These are phyloP conservation scores for Nasua narica DNA, from an alignment of 2,797 vertebrate genomes.

Conservation along the genomic window DNA sequence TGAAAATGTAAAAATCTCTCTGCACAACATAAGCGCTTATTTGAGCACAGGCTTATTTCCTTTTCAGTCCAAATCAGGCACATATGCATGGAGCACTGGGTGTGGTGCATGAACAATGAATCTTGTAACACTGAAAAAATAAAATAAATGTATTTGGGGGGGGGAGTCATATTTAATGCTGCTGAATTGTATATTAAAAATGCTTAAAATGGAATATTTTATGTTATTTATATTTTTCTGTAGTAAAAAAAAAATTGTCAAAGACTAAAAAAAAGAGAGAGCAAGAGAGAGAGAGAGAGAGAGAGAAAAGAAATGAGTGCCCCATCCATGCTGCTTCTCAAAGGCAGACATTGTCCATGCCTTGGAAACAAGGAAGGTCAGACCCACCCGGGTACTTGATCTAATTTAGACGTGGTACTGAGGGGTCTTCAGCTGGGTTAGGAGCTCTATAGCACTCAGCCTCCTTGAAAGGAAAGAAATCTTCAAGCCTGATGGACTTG, in stretches of 20 bases:
- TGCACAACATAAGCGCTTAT: background rate
- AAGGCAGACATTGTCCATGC: background rate
- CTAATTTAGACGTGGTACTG: background rate
- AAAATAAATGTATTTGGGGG: too few relatives aligned
- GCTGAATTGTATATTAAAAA: background rate
- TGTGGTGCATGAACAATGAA: too few relatives aligned
- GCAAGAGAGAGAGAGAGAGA: background rate
- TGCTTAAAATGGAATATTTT: background rate
- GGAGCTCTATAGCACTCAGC: background rate
- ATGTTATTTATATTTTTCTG: background rate
- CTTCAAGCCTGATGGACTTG: background rate
- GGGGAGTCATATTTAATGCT: background rate
- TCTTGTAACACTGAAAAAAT: too few relatives aligned
- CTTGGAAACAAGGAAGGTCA: background rate
- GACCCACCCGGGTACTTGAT: background rate
- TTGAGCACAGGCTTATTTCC: slow-evolving; percentile 42
- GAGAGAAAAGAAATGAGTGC: slow-evolving; percentile 30
- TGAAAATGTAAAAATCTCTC: slow-evolving; percentile 18
- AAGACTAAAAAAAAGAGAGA: background rate
- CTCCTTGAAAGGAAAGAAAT: slow-evolving; percentile 25
- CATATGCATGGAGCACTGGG: too few relatives aligned
- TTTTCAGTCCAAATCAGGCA: slow-evolving; percentile 47
- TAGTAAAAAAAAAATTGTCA: background rate
- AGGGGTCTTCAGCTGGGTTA: background rate
- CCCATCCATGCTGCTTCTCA: background rate